Base-by-base conservation (phyloP, 2,888 invertebrate species). In the Esperia sulphurella region DNA sequence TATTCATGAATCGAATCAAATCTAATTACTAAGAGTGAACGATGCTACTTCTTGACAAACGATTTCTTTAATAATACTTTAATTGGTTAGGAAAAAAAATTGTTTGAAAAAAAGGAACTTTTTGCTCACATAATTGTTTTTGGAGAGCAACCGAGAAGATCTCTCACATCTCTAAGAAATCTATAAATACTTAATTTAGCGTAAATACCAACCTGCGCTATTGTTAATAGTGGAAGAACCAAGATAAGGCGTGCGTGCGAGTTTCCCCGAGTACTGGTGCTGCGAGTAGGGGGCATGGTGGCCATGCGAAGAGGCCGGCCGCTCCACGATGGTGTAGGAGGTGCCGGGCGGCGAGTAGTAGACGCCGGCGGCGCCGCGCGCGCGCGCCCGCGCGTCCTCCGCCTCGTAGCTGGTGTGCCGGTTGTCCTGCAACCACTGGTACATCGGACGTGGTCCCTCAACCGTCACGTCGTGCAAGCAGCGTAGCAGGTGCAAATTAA, bases 341-440 rank as follows among this genome's bases (percentile, higher is more conserved):
- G 96, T 96, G 55, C 96, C 96, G 29, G 96, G 96, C 49, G 96
- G 96, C 57, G 96, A 96, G 83, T 96, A 96, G 84, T 96, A 96
- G 57, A 94, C 90, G 57, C 95, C 93, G 58, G 94, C 92, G 43
- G 93, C 92, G 57, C 91, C 91, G 62, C 93, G 85, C 57, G 70
- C 77, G 41, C 85, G 75, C 57, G 70, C 77, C 41, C 85, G 75
- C 51, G 85, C 87, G 60, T 83, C 91, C 68, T 78, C 89, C 65
- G 85, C 87, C 79, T 81, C 91, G 74, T 85, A 89, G 68, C 90
- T 80, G 71, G 83, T 79, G 65, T 87, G 83, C 48, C 88, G 80
- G 69, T 86, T 88, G 75, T 90, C 87, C 85, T 90, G 81, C 63
- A 83, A 81, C 75, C 79, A 83, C 71, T 78, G 65, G n/a, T 6